Conservation (phyloP, 1,140 invertebrate species). For the Linepithema humile region DNA sequence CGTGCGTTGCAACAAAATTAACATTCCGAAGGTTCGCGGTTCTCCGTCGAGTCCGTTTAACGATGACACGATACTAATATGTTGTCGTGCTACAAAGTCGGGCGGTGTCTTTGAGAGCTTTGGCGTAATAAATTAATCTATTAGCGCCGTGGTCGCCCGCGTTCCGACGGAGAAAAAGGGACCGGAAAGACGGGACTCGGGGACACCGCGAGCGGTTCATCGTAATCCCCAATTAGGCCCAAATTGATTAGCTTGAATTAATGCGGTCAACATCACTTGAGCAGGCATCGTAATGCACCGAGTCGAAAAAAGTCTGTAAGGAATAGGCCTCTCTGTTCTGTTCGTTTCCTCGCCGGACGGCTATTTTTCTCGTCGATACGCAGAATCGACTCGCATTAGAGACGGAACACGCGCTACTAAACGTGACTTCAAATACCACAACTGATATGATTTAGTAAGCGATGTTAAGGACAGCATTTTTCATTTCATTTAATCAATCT, state of each 20-base stretch:
- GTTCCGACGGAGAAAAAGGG: conserved; percentile 57
- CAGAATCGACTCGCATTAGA: background rate
- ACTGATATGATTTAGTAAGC: background rate
- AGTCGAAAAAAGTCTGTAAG: conserved; percentile 31
- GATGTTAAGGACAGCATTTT: background rate
- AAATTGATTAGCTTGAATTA: conserved; percentile 83
- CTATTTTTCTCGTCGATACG: conserved; percentile 38
- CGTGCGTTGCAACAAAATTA: conserved; percentile 72
- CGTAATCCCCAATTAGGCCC: conserved; percentile 82
- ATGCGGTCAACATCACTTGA: conserved; percentile 59
- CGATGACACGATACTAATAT: conserved; percentile 80
- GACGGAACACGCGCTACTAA: background rate
- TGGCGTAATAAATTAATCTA: conserved; percentile 84
- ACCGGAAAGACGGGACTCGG: background rate
- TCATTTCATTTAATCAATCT: background rate
- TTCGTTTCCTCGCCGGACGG: background rate
- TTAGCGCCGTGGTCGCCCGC: conserved; percentile 75
- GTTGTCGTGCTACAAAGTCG: conserved; percentile 69
- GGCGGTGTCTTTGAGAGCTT: conserved; percentile 81
- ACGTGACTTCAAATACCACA: background rate
- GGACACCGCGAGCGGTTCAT: conserved; percentile 57
- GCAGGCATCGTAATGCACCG: conserved; percentile 18
- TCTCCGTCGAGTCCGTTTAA: conserved; percentile 71
- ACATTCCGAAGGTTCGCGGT: conserved; percentile 78
- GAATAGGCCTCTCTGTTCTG: background rate